These are phyloP conservation scores for Sitta europaea DNA, from an alignment of 2,113 vertebrate genomes.

Conservation along the genomic window DNA sequence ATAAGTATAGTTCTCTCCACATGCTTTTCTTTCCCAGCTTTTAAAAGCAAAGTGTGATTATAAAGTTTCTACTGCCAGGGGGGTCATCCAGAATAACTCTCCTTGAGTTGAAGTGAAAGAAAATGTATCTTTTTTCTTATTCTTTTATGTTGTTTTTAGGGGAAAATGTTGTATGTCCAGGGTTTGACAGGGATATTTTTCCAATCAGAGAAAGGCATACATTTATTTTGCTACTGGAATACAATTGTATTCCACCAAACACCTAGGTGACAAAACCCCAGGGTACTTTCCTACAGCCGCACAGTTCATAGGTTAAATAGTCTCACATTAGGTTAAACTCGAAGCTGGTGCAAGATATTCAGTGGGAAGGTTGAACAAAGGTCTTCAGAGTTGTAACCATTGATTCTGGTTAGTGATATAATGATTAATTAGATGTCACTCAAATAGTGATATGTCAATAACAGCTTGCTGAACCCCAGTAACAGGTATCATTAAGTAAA, in stretches of 20 bases:
- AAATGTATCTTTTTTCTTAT: neutral
- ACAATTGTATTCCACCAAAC: neutral
- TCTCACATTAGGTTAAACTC: neutral
- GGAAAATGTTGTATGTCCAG: neutral
- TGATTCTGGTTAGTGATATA: neutral
- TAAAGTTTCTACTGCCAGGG: neutral
- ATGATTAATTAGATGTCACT: neutral
- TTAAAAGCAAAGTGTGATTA: neutral
- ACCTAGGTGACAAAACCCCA: accelerated
- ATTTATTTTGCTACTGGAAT: neutral
- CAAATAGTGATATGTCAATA: neutral
- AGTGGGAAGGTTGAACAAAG: neutral
- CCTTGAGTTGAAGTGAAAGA: neutral
- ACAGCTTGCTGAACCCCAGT: neutral
- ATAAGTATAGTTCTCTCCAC: neutral
- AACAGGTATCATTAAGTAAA: neutral
- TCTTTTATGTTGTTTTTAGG: neutral
- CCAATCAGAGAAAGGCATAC: neutral
- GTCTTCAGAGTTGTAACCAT: neutral
- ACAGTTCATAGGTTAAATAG: neutral
- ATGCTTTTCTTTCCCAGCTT: neutral
- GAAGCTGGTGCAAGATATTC: neutral
- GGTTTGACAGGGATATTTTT: neutral
- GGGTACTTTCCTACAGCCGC: neutral
- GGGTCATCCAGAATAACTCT: neutral